Conservation (phyloP, 2,797 vertebrate genomes). For the Scolopax bukidnonensis region DNA sequence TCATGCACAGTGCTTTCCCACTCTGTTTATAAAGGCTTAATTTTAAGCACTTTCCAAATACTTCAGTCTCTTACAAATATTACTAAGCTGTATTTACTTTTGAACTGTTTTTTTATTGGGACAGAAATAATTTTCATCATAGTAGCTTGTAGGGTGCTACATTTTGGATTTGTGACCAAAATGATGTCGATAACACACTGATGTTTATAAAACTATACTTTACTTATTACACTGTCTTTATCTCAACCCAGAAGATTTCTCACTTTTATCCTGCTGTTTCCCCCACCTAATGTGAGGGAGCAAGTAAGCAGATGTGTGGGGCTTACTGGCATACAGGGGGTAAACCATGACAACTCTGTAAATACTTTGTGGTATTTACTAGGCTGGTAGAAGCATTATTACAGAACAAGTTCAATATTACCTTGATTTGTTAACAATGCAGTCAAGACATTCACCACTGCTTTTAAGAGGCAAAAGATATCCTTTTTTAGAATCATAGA, state of each 20-base stretch:
- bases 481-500: neutral
- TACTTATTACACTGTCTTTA: neutral
- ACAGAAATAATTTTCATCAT: neutral
- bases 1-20: neutral
- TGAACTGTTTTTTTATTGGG: neutral
- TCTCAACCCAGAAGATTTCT: neutral
- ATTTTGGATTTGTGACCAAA: neutral
- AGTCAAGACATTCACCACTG: neutral
- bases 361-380: neutral
- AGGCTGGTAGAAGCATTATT: neutral
- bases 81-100: neutral
- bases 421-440: neutral
- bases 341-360: neutral
- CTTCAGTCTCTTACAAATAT: neutral
- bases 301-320: accelerated
- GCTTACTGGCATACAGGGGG: neutral
- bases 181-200: neutral
- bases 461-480: neutral
- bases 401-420: neutral
- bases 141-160: neutral
- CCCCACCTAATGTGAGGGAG: accelerated
- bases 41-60: conserved; percentile 33
- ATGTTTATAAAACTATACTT: neutral
- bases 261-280: neutral
- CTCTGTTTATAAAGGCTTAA: conserved; percentile 11